A percentile compares a stretch with the other conserved stretches of the same genome.
Evolutionary conservation across 2,797 vertebrate species (phyloP).

Genomic region (Ataeniobius toweri): DNA sequence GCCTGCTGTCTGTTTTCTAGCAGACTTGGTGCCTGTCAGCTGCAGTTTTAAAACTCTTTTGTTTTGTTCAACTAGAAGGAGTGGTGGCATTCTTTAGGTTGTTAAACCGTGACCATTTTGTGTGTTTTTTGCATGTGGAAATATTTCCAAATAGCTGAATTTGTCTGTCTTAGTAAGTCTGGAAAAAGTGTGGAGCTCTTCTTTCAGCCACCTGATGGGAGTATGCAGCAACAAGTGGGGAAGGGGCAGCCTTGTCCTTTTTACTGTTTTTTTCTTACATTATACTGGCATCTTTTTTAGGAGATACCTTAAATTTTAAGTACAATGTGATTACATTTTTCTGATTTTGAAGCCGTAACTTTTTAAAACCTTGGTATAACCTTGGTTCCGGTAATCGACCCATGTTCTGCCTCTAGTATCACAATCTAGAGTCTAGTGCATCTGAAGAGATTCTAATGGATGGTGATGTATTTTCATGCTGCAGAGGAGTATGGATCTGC

Average conservation of each 20-base stretch:
- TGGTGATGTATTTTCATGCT: constrained; percentile 15
- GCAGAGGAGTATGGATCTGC: constrained; percentile 30
- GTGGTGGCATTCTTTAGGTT: neutral
- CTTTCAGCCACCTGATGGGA: neutral
- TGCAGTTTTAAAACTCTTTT: neutral
- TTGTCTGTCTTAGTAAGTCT: neutral
- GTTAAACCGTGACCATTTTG: neutral
- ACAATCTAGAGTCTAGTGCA: neutral
- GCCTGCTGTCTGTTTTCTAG: neutral
- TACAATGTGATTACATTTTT: no score
- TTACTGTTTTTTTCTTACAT: neutral
- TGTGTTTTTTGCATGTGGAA: neutral
- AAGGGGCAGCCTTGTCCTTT: neutral
- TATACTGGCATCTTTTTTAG: neutral
- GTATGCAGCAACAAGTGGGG: neutral
- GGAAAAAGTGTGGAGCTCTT: neutral
- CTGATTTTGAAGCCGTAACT: neutral
- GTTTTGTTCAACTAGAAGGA: neutral
- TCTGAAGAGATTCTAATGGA: constrained; percentile 25
- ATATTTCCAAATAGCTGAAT: neutral
- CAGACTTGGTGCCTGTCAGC: neutral
- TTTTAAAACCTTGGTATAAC: neutral
- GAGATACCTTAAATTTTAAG: neutral
- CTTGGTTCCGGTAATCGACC: neutral
- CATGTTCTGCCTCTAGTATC: constrained; percentile 4